Conservation (phyloP, 1,140 invertebrate genomes). For the Sycophila sp. region DNA sequence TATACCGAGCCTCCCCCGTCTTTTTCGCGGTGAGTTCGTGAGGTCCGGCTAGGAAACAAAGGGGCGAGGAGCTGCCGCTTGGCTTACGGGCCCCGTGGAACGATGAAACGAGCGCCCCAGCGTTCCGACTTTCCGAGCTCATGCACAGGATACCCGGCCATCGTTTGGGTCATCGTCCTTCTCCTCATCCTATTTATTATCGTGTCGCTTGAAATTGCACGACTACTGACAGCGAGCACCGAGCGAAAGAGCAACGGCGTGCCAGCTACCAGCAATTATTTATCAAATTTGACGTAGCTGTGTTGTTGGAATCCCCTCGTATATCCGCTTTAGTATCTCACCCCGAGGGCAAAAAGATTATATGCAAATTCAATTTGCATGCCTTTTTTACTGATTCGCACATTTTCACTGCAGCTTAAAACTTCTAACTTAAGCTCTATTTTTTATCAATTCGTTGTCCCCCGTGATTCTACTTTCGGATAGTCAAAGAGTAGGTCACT, state of each 20-base stretch:
- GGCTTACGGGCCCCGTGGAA: no score
- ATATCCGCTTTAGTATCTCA: no score
- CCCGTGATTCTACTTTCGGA: no score
- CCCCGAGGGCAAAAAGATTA: no score
- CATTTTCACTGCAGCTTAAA: no score
- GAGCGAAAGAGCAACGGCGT: not conserved
- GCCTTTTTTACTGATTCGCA: no score
- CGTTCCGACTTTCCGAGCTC: not conserved
- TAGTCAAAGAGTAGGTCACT: no score
- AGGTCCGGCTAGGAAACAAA: slow-evolving; percentile 37
- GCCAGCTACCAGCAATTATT: not conserved
- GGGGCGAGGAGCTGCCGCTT: not conserved
- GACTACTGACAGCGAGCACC: not conserved
- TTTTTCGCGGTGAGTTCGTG: slow-evolving; percentile 24
- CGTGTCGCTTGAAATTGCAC: slow-evolving; percentile 11
- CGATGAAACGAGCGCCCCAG: not conserved
- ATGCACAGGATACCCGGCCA: slow-evolving; percentile 2
- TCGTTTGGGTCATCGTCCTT: slow-evolving; percentile 30
- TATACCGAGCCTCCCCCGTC: not conserved
- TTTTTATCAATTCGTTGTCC: no score
- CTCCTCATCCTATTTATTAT: slow-evolving; percentile 32
- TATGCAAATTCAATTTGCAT: no score
- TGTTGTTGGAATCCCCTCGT: no score
- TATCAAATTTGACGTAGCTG: slow-evolving; percentile 13
- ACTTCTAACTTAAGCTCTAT: no score